Percentiles rank a stretch among this genome's conserved stretches.
phyloP scores from a whole-genome alignment of 1,140 invertebrate genomes.

The Neodiprion virginianus region DNA sequence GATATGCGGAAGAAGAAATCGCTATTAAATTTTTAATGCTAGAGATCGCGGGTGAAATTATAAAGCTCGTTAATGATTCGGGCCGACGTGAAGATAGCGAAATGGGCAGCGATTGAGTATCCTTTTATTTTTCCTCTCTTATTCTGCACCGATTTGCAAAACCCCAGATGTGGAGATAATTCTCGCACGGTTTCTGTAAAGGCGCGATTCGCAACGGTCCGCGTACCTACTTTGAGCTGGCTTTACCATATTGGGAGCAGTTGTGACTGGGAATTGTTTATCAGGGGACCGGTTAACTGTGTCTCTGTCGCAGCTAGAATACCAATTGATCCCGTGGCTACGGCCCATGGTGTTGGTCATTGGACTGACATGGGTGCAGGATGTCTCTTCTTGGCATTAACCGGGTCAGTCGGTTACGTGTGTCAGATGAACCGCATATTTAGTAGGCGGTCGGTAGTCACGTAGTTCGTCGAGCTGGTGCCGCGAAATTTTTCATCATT shows the following conservation, averaged over 20 bases:
- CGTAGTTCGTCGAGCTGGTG: no score
- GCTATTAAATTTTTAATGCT: background rate
- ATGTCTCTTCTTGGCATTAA: constrained; percentile 47
- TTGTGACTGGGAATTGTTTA: constrained; percentile 42
- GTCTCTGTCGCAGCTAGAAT: constrained; percentile 40
- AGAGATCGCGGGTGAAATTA: background rate
- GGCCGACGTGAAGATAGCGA: no score
- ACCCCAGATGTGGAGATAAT: no score
- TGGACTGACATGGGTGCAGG: constrained; percentile 36
- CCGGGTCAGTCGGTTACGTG: constrained; percentile 51
- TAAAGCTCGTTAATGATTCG: background rate
- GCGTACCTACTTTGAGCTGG: constrained; percentile 25
- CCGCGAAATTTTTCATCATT: no score
- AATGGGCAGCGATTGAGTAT: no score
- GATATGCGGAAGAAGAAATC: background rate
- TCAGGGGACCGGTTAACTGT: constrained; percentile 42
- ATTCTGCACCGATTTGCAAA: no score
- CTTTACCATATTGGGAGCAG: constrained; percentile 43
- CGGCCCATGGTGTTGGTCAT: background rate
- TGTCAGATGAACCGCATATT: constrained; percentile 13
- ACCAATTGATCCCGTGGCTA: constrained; percentile 39
- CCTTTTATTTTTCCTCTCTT: no score
- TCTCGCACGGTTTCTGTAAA: no score
- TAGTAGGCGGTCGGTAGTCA: background rate
- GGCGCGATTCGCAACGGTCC: background rate